Evolutionary conservation across 2,797 vertebrate genomes (phyloP).

Genomic region (Cirrhinus mrigala): DNA sequence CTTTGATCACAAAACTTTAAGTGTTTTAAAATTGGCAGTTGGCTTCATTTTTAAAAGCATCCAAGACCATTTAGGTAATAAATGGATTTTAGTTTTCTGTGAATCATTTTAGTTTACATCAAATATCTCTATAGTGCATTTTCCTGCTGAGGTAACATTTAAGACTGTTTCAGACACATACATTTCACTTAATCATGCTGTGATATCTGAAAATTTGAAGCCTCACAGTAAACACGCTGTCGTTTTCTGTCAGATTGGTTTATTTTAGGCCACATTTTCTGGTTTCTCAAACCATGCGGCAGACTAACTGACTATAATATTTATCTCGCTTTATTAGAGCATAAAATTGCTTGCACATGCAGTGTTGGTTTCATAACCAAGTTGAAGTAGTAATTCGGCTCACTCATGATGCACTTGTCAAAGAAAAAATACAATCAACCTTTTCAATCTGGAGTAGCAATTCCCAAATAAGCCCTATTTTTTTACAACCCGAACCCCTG

Average conservation of each 20-base stretch:
- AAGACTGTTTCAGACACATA: too few species aligned
- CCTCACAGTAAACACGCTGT: conserved; percentile 1
- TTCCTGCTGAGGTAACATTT: too few species aligned
- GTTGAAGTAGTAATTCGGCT: too few species aligned
- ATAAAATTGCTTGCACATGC: conserved; percentile 42
- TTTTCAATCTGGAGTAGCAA: background rate
- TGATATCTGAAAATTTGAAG: background rate
- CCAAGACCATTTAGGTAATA: background rate
- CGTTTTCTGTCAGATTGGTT: conserved; percentile 17
- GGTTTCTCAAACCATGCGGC: background rate
- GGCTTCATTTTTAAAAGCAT: conserved; percentile 9
- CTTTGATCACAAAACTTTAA: background rate
- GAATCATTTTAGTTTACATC: background rate
- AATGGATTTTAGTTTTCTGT: background rate
- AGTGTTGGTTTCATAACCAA: conserved; percentile 24
- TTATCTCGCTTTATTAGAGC: conserved; percentile 44
- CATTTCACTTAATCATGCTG: background rate
- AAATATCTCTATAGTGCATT: too few species aligned
- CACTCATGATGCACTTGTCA: background rate
- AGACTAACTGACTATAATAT: conserved; percentile 11
- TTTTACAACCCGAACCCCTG: background rate
- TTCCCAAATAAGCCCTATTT: background rate
- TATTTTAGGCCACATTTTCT: conserved; percentile 18
- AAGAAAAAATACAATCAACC: background rate
- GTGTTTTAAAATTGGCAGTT: background rate